A percentile compares a stretch with the other conserved stretches of the same genome.
Conservation (phyloP, 2,797 vertebrate species). For the Chloroceryle inda region DNA sequence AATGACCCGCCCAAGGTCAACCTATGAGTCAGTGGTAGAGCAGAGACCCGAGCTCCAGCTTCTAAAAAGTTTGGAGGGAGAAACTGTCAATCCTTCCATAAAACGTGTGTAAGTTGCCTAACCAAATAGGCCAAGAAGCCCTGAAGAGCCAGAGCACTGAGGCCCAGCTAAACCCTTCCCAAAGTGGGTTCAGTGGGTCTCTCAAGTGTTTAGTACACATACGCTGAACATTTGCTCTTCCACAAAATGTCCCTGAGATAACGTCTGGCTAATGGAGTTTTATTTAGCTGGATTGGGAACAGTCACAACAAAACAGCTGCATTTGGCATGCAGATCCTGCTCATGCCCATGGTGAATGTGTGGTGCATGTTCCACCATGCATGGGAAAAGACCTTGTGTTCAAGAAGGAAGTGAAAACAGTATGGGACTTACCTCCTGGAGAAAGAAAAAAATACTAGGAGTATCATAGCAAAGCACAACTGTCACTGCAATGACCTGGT, state of each 20-base stretch:
- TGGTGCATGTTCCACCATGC: no score
- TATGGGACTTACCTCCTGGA: background rate
- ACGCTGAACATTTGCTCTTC: background rate
- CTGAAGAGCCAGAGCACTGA: background rate
- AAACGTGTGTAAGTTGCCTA: no score
- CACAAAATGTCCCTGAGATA: background rate
- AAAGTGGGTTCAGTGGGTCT: background rate
- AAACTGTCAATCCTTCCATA: background rate
- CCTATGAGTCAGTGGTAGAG: background rate
- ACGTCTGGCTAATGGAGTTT: background rate
- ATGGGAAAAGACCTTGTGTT: background rate
- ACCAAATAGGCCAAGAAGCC: background rate
- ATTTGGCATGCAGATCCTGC: accelerated
- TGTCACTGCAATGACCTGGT: background rate
- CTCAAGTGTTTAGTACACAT: accelerated
- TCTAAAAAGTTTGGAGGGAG: background rate
- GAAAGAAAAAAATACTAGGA: background rate
- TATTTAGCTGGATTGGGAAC: background rate
- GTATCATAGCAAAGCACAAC: background rate
- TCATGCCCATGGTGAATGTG: background rate
- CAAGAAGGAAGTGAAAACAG: background rate
- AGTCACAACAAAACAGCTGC: background rate
- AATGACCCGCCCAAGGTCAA: background rate
- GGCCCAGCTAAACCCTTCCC: background rate
- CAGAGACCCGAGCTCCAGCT: background rate